These are phyloP conservation scores for Drosophila parthenogenetica DNA, from an alignment of 2,888 invertebrate genomes.

Conservation along the genomic window DNA sequence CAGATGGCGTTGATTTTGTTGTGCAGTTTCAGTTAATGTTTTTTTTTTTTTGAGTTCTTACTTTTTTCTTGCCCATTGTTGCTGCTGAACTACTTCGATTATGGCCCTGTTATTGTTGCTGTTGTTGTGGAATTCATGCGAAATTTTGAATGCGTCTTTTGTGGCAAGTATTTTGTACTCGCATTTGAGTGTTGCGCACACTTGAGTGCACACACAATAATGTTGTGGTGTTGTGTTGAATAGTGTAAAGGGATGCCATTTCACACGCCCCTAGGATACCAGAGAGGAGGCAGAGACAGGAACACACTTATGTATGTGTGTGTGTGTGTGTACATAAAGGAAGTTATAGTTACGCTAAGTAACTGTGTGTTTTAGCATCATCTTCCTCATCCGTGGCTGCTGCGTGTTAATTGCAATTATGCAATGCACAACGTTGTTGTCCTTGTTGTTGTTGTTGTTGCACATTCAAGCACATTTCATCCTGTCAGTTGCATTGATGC, in stretches of 20 bases:
- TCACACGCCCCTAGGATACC: slow-evolving; percentile 46
- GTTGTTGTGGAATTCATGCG: slow-evolving; percentile 67
- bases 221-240: slow-evolving; percentile 2
- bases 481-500: slow-evolving; percentile 72
- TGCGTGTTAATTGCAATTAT: slow-evolving; percentile 78
- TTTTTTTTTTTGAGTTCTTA: slow-evolving; percentile 6
- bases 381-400: slow-evolving; percentile 10
- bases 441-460: slow-evolving; percentile 6
- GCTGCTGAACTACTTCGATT: slow-evolving; percentile 65
- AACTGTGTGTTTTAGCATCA: slow-evolving; percentile 67
- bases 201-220: slow-evolving; percentile 73
- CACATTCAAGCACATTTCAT: slow-evolving; percentile 57
- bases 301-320: not conserved
- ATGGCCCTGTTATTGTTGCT: slow-evolving; percentile 48
- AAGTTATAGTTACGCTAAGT: slow-evolving; percentile 66
- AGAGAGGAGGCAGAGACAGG: not conserved
- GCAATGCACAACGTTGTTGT: slow-evolving; percentile 51
- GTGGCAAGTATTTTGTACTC: slow-evolving; percentile 43
- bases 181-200: slow-evolving; percentile 65
- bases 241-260: slow-evolving; percentile 15
- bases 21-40: slow-evolving; percentile 59
- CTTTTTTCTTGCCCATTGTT: slow-evolving; percentile 13
- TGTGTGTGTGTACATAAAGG: slow-evolving; percentile 37
- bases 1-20: slow-evolving; percentile 71
- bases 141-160: slow-evolving; percentile 71